Evolutionary conservation across 1,140 invertebrate genomes (phyloP), one percentile per base, ranked within the genome.

Genomic region (Cotesia chilonis): DNA sequence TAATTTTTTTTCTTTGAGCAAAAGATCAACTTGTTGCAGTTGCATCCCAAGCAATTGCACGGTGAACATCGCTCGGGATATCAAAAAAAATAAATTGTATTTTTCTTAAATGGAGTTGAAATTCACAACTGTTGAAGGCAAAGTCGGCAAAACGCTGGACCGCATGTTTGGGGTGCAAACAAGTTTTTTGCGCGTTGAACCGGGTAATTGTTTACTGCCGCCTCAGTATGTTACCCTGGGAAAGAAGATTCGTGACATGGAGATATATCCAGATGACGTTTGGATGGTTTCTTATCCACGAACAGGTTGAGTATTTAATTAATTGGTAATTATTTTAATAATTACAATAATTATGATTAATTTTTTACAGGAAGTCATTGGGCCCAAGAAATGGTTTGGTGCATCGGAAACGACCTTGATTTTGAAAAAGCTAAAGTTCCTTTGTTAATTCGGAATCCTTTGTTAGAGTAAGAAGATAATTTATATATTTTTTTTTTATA

Each of bases 301-400:
- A 76, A 94, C 94, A 74, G 93, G 93, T 93, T 83, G 87, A 83
- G 79, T 60, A 67, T 51, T 7, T 74, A 2, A 28, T 28, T 28
- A 28, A 28, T 28, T 28, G 1, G 20, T 54, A 52, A 57, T 59
- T 74, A 35, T 63, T 4, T 57, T 2, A 55, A 28, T 12, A 52
- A 52, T 12, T 63, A 69, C 17, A 4, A 71, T 64, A 9, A 51
- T 51, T 1, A 28, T 28, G 2, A 41, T 41, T 5, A 41, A 41
- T 59, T 67, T 20, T 14, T 28, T 61, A 0, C 4, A 93, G 95
- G 95, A 37, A 96, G 94, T 51, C 95, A 95, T 2, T 96, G 94
- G 94, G 90, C 91, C 6, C 94, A 95, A 83, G 95, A 97, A 87
- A 94, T 96, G 90, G 89, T 94, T 3, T 96, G 94, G 94, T 88